Evolutionary conservation across 2,113 vertebrate genomes (phyloP).

Genomic region (Mus spicilegus): DNA sequence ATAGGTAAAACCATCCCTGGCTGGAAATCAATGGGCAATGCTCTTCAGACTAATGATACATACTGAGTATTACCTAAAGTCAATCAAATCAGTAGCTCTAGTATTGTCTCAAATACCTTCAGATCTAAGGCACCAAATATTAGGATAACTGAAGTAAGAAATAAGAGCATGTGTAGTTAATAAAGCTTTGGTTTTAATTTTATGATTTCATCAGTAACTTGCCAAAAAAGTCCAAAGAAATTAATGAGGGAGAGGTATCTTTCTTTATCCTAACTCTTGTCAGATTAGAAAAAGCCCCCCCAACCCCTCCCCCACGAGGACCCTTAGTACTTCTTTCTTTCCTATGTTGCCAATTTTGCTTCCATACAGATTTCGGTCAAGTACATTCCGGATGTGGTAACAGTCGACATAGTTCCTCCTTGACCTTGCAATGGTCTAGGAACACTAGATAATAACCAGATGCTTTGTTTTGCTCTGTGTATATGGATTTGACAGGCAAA

Average conservation of each 20-base stretch:
- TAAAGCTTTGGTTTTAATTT: conserved; percentile 47
- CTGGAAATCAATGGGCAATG: conserved; percentile 33
- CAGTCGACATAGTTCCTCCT: not conserved
- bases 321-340: not conserved
- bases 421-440: not conserved
- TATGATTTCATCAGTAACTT: conserved; percentile 31
- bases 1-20: not conserved
- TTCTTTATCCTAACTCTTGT: conserved; percentile 43
- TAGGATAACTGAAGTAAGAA: not conserved
- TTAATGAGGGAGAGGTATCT: not conserved
- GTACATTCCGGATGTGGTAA: not conserved
- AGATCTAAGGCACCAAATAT: not conserved
- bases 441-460: conserved; percentile 9
- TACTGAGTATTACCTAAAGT: not conserved
- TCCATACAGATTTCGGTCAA: conserved; percentile 9
- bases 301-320: not conserved
- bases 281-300: not conserved
- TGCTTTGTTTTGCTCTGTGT: conserved; percentile 22
- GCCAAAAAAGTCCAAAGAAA: conserved; percentile 36
- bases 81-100: conserved; percentile 25
- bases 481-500: conserved; percentile 17
- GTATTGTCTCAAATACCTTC: conserved; percentile 6
- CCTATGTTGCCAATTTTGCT: conserved; percentile 1
- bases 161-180: conserved; percentile 29
- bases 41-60: conserved; percentile 3